Conservation (phyloP, 2,888 invertebrate genomes). For the Bombylius major region DNA sequence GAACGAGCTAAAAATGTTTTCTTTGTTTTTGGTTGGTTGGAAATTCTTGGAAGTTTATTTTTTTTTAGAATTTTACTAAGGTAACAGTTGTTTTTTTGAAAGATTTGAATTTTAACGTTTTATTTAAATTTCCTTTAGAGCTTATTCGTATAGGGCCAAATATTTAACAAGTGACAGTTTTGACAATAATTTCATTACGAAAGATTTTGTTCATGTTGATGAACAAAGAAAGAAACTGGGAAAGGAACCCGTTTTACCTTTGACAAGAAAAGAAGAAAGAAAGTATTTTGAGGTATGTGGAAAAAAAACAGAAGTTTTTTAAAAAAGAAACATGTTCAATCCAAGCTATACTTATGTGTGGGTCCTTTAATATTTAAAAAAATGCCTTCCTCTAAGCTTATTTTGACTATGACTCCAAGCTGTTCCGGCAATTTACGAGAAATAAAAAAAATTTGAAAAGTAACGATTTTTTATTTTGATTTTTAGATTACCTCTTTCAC, state of each 20-base stretch:
- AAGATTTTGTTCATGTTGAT: slow-evolving; percentile 52
- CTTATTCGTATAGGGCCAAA: slow-evolving; percentile 56
- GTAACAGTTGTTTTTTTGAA: slow-evolving; percentile 26
- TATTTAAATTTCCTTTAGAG: slow-evolving; percentile 37
- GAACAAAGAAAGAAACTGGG: slow-evolving; percentile 44
- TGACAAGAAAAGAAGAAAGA: slow-evolving; percentile 49
- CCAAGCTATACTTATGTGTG: too few species aligned
- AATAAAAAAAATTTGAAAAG: too few species aligned
- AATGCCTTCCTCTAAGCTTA: too few species aligned
- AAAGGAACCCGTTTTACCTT: slow-evolving; percentile 52
- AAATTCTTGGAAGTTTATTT: slow-evolving; percentile 42
- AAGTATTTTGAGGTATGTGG: slow-evolving; percentile 52
- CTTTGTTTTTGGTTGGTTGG: slow-evolving; percentile 43
- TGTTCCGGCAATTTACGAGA: too few species aligned
- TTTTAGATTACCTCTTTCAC: slow-evolving; percentile 25
- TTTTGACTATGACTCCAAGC: too few species aligned
- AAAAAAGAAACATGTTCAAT: too few species aligned
- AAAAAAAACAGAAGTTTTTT: too few species aligned
- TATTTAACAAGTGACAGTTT: slow-evolving; percentile 55
- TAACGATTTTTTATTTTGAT: neutral
- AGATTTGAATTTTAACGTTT: neutral
- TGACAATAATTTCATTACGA: slow-evolving; percentile 59
- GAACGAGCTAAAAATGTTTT: slow-evolving; percentile 38
- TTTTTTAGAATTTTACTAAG: slow-evolving; percentile 43
- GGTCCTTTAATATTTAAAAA: too few species aligned